Percentiles rank a stretch among this genome's conserved stretches.
Conservation (phyloP, 2,888 invertebrate species). For the Noctua comes region DNA sequence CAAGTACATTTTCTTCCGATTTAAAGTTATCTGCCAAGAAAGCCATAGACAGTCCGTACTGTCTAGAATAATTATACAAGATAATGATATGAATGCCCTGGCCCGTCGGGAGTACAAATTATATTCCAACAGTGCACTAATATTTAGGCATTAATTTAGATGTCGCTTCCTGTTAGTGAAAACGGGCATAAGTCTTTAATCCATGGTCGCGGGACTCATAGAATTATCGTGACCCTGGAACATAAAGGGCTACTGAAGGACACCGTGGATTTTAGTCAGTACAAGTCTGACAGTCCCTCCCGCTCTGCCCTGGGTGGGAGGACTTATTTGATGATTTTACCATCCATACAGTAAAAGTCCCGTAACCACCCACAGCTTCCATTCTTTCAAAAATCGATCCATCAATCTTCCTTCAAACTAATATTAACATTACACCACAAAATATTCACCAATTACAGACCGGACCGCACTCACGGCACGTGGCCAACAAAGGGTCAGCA, state of each 20-base stretch:
- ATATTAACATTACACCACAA: conserved; percentile 26
- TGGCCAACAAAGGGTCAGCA: conserved; percentile 15
- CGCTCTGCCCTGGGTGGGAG: no score
- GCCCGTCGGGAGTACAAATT: background rate
- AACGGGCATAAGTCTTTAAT: background rate
- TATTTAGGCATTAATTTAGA: background rate
- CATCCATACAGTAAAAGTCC: background rate
- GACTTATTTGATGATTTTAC: no score
- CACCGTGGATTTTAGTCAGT: no score
- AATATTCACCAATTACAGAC: conserved; percentile 4
- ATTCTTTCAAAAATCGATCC: background rate
- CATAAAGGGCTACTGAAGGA: no score
- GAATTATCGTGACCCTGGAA: no score
- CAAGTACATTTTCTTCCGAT: background rate
- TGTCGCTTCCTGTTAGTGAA: background rate
- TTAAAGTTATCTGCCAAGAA: background rate
- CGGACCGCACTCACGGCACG: conserved; percentile 13
- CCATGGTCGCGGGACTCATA: no score
- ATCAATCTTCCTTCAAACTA: background rate
- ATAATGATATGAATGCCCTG: background rate
- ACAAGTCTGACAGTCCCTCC: no score
- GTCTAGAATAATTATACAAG: background rate
- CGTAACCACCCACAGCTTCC: background rate
- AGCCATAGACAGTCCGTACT: background rate
- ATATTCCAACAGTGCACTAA: background rate